phyloP scores from a whole-genome alignment of 2,797 vertebrate species.

The Sebastes matsubarae region DNA sequence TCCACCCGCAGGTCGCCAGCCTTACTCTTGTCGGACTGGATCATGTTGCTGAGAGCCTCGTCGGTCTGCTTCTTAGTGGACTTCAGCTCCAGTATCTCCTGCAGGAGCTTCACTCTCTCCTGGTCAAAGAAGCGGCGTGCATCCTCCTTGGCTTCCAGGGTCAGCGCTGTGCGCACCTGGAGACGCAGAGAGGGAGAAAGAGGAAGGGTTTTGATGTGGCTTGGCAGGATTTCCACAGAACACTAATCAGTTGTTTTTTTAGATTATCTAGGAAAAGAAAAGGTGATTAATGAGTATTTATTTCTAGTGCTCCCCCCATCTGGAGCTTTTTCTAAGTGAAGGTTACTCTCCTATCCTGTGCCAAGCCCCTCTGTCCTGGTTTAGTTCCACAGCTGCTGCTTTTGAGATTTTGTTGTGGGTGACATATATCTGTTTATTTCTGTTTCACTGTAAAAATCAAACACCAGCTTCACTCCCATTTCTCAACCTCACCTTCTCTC shows the following conservation, averaged over 20 bases:
- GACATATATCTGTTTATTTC: background rate
- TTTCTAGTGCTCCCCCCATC: background rate
- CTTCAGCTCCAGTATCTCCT: conserved; percentile 95
- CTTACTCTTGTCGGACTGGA: conserved; percentile 98
- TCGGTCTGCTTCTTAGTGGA: conserved; percentile 93
- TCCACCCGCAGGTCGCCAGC: conserved; percentile 95
- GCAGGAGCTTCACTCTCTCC: conserved; percentile 95
- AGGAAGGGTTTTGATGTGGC: background rate
- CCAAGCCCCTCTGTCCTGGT: background rate
- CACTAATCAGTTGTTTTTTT: background rate
- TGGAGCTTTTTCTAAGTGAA: background rate
- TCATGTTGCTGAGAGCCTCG: conserved; percentile 95
- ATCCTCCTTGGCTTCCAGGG: conserved; percentile 95
- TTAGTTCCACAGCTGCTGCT: background rate
- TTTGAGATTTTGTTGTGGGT: background rate
- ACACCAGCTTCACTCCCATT: background rate
- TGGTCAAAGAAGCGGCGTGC: conserved; percentile 97
- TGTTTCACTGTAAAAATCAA: background rate
- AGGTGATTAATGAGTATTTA: background rate
- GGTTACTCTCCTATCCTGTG: background rate
- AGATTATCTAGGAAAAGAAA: background rate
- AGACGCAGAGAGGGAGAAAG: background rate
- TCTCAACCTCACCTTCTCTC: conserved; percentile 88
- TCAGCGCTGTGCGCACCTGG: conserved; percentile 90
- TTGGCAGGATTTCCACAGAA: background rate